These are phyloP conservation scores for Harmothoe impar DNA, from an alignment of 2,888 invertebrate species.

Conservation along the genomic window DNA sequence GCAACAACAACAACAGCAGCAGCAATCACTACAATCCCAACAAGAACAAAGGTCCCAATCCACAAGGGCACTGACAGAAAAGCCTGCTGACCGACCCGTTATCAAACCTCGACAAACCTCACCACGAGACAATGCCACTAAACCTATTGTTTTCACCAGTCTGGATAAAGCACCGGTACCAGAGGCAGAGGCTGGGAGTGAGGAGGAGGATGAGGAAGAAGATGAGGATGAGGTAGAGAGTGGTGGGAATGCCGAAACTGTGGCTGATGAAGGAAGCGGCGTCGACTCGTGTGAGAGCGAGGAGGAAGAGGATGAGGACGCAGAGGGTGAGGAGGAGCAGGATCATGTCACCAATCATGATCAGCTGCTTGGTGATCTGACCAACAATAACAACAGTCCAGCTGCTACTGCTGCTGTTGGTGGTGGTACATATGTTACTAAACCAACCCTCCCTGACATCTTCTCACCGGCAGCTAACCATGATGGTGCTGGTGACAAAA, in stretches of 20 bases:
- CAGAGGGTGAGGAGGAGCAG: slow-evolving; percentile 28
- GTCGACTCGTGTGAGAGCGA: background rate
- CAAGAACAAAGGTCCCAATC: background rate
- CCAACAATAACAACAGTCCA: background rate
- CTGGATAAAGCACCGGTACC: too few species aligned
- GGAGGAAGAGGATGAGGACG: slow-evolving; percentile 25
- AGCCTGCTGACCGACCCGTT: background rate
- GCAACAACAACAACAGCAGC: background rate
- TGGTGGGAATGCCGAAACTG: background rate
- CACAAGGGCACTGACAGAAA: background rate
- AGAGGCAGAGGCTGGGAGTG: background rate
- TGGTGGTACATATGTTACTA: background rate
- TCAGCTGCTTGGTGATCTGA: background rate
- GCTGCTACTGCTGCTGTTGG: too few species aligned
- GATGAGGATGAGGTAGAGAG: background rate
- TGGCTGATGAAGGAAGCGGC: background rate
- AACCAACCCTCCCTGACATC: slow-evolving; percentile 7
- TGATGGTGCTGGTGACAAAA: background rate
- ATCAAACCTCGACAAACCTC: slow-evolving; percentile 3
- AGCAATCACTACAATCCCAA: background rate
- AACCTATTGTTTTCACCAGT: too few species aligned
- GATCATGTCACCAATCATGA: background rate
- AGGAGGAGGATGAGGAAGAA: background rate
- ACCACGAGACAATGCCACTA: background rate
- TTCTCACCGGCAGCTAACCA: slow-evolving; percentile 10